Conservation (phyloP, 2,113 vertebrate genomes). For the Thalassarche chlororhynchos region DNA sequence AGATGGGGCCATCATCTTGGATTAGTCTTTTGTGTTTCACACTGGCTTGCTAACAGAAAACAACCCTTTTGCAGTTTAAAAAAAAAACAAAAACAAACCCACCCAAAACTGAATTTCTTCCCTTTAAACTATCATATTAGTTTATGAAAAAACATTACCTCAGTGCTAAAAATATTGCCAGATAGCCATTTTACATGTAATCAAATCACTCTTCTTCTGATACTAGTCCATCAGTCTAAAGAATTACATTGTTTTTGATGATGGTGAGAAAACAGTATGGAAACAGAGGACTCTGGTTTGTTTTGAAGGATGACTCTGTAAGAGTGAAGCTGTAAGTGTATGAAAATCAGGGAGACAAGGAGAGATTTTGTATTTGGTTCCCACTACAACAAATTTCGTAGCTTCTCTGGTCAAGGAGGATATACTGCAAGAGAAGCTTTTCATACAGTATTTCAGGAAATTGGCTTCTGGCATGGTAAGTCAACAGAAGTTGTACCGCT, state of each 20-base stretch:
- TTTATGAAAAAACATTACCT: neutral
- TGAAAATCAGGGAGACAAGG: neutral
- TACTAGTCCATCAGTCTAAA: neutral
- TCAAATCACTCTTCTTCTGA: neutral
- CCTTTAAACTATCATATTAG: neutral
- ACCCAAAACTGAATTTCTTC: too few species aligned
- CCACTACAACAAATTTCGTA: neutral
- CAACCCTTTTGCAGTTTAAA: neutral
- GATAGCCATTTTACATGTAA: neutral
- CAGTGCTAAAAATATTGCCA: neutral
- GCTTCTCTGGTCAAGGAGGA: neutral
- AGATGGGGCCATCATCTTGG: neutral
- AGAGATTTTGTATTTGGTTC: neutral
- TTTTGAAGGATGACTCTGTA: neutral
- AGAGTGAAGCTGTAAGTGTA: neutral
- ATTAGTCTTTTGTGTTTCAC: neutral
- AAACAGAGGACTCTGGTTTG: neutral
- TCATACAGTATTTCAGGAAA: neutral
- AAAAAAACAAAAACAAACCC: too few species aligned
- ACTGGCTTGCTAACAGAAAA: neutral
- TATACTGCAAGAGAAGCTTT: neutral
- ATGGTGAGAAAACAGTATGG: neutral
- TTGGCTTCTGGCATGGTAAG: neutral
- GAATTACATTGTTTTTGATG: neutral
- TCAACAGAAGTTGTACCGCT: neutral